These are phyloP conservation scores for Meda fulgida DNA, from an alignment of 2,797 vertebrate genomes.

Conservation along the genomic window DNA sequence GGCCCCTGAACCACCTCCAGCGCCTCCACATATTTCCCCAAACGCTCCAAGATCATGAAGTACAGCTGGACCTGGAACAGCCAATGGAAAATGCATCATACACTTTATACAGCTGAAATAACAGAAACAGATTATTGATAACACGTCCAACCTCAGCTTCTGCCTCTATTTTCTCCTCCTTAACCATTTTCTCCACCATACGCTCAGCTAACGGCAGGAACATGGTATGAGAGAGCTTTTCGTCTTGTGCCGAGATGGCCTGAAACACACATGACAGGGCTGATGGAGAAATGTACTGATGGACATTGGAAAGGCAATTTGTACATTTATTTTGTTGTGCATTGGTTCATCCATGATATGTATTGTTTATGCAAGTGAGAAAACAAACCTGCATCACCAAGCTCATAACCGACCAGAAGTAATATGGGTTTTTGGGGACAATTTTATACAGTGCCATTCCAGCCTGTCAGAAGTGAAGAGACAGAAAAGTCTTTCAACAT, in stretches of 20 bases:
- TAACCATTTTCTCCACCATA: conserved; percentile 99
- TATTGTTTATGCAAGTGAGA: neutral
- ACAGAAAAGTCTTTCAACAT: neutral
- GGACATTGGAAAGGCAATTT: neutral
- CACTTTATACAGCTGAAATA: neutral
- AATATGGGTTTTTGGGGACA: conserved; percentile 98
- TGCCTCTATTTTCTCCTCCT: conserved; percentile 98
- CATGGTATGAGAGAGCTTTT: conserved; percentile 97
- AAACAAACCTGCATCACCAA: conserved; percentile 93
- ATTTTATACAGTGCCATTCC: conserved; percentile 99
- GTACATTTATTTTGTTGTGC: neutral
- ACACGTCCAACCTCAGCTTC: conserved; percentile 88
- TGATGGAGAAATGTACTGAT: neutral
- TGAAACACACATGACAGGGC: conserved; percentile 58
- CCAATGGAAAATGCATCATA: neutral
- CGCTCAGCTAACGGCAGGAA: conserved; percentile 96
- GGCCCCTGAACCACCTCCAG: conserved; percentile 93
- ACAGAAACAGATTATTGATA: neutral
- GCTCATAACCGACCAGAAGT: conserved; percentile 99
- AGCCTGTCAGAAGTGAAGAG: conserved; percentile 76
- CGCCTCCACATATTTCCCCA: conserved; percentile 95
- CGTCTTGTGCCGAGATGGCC: conserved; percentile 97
- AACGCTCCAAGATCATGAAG: conserved; percentile 95
- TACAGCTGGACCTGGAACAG: conserved; percentile 91
- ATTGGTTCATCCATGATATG: neutral